phyloP scores from a whole-genome alignment of 1,140 invertebrate genomes.

The Formica selysi region DNA sequence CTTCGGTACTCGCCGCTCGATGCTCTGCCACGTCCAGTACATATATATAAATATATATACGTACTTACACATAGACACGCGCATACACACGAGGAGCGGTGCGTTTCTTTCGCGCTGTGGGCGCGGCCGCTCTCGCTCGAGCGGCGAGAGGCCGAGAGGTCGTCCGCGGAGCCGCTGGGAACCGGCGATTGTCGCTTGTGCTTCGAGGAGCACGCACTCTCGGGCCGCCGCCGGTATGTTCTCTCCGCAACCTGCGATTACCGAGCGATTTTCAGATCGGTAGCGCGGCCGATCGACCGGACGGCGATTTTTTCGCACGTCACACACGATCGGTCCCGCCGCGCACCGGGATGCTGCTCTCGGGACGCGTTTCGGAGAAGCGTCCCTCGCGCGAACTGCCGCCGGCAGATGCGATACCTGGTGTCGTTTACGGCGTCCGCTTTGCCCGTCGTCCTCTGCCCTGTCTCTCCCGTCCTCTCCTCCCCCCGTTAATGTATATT shows the following conservation, averaged over 20 bases:
- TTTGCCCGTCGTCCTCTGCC: constrained; percentile 1
- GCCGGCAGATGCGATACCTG: neutral
- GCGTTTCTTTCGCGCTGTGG: constrained; percentile 81
- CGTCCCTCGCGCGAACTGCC: constrained; percentile 17
- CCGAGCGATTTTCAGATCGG: constrained; percentile 77
- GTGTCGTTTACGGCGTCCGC: constrained; percentile 44
- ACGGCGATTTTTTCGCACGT: constrained; percentile 73
- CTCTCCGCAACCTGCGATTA: constrained; percentile 73
- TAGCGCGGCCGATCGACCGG: constrained; percentile 64
- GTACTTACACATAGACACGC: no score
- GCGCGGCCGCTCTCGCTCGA: constrained; percentile 81
- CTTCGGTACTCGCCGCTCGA: constrained; percentile 27
- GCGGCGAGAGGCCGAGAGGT: constrained; percentile 83
- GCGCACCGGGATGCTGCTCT: constrained; percentile 1
- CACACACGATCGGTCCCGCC: constrained; percentile 65
- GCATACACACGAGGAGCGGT: constrained; percentile 25
- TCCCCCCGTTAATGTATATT: constrained; percentile 8
- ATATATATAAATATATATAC: neutral
- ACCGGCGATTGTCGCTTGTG: constrained; percentile 83
- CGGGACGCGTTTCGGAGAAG: constrained; percentile 65
- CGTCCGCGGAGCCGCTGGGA: constrained; percentile 80
- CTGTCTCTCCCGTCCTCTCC: neutral
- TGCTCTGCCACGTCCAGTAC: constrained; percentile 15
- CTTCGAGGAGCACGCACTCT: constrained; percentile 75
- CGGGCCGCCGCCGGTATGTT: constrained; percentile 38